phyloP scores from a whole-genome alignment of 2,113 vertebrate species.

The Strix uralensis region DNA sequence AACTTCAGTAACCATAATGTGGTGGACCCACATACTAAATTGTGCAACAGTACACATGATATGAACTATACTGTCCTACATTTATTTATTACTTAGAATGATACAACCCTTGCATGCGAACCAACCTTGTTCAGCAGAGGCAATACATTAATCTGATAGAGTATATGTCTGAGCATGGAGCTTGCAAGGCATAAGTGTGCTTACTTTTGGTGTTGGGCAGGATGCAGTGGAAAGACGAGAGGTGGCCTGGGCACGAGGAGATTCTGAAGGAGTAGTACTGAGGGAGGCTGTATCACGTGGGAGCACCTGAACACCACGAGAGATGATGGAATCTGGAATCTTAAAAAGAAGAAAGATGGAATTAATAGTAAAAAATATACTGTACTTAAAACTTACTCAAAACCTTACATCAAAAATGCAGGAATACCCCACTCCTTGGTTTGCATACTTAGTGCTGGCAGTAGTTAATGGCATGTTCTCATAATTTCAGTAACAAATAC shows the following conservation, averaged over 20 bases:
- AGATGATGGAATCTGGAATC: conserved; percentile 99
- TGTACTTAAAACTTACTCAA: neutral
- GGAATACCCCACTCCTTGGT: neutral
- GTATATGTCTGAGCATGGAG: neutral
- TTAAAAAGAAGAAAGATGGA: conserved; percentile 63
- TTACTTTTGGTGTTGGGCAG: conserved; percentile 99
- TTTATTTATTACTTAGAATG: neutral
- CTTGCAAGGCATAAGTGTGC: conserved; percentile 49
- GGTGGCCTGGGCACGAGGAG: conserved; percentile 96
- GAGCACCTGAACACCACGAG: conserved; percentile 98
- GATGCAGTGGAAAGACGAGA: conserved; percentile 98
- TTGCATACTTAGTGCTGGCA: neutral
- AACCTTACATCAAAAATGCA: neutral
- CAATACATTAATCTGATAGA: conserved; percentile 28
- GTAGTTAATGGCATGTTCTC: neutral
- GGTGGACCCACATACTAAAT: conserved; percentile 2
- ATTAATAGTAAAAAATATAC: neutral
- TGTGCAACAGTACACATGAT: conserved; percentile 3
- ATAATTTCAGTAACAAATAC: neutral
- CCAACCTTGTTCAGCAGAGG: conserved; percentile 50
- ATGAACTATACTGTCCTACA: neutral
- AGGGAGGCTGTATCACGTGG: conserved; percentile 97
- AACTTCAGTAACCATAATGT: conserved; percentile 3
- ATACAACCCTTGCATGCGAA: conserved; percentile 56
- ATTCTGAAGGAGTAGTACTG: conserved; percentile 98